These are phyloP conservation scores for Oreocharis arfaki DNA, from an alignment of 2,113 vertebrate species.

Conservation along the genomic window DNA sequence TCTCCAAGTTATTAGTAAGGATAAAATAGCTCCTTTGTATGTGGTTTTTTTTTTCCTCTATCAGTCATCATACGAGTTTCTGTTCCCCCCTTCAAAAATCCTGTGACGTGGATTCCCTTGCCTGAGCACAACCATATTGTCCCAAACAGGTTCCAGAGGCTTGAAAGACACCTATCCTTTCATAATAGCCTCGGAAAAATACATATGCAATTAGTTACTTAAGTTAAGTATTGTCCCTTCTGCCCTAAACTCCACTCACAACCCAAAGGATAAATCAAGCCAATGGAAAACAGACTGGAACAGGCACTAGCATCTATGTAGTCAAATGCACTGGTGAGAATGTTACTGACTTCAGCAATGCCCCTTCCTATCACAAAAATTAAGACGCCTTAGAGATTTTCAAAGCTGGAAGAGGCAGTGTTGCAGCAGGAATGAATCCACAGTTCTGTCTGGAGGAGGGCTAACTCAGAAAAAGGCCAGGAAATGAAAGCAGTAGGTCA, in stretches of 20 bases:
- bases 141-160: accelerated
- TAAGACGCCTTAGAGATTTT: neutral
- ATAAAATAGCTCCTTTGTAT: neutral
- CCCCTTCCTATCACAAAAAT: neutral
- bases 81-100: neutral
- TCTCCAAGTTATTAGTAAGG: neutral
- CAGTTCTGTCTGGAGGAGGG: neutral
- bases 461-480: neutral
- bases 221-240: neutral
- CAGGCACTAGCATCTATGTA: neutral
- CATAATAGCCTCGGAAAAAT: neutral
- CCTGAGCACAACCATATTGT: neutral
- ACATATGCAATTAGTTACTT: neutral
- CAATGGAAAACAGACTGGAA: neutral
- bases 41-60: neutral
- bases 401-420: neutral
- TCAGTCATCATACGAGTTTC: neutral
- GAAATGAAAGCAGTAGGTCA: neutral
- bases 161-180: neutral
- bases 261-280: neutral
- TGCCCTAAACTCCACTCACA: neutral
- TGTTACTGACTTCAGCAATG: neutral
- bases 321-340: neutral
- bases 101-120: neutral
- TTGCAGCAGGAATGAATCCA: neutral